Base-by-base conservation (phyloP, 2,888 invertebrate genomes). In the Mamestra brassicae region DNA sequence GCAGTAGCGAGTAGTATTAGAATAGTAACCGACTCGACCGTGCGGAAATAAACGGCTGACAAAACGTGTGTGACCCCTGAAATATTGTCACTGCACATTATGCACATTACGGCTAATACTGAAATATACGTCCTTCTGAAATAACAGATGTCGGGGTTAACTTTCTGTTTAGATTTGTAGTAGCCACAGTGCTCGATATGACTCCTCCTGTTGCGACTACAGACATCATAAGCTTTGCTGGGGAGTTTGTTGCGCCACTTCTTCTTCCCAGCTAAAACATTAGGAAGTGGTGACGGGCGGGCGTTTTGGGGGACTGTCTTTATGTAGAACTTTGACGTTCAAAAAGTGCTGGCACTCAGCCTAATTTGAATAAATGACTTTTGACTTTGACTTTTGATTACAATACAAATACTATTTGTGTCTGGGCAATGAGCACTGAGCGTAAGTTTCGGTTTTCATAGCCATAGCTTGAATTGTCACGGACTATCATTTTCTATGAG, bases 31-130 rank as follows among this genome's bases (percentile, higher is more conserved):
- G 38, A 78, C 42, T 85, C 86, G 67, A 78, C 88, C 89, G 87
- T 89, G 90, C 81, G 89, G 86, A 89, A 26, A 88, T 89, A 88
- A 90, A 90, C 83, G 90, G 90, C 89, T 90, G 92, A 91, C 92
- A 91, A 90, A 93, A 91, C 89, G 89, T 89, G 88, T 88, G 90
- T 83, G 84, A 86, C 87, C 90, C 83, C 82, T 88, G 88, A 92
- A 91, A 91, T 92, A 91, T 89, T 87, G 85, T 85, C 85, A 75
- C 73, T 86, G 87, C 85, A 88, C 85, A 84, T 85, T 89, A 87
- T 88, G 84, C 81, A 83, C 77, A 83, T 81, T 81, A 82, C 7
- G 55, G 61, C 78, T 82, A 80, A 80, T 78, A 58, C 64, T 63
- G 64, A 70, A 61, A 79, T 78, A 57, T 68, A 80, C 47, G 72